Evolutionary conservation across 2,888 invertebrate genomes (phyloP).

Genomic region (Coenonympha glycerion): DNA sequence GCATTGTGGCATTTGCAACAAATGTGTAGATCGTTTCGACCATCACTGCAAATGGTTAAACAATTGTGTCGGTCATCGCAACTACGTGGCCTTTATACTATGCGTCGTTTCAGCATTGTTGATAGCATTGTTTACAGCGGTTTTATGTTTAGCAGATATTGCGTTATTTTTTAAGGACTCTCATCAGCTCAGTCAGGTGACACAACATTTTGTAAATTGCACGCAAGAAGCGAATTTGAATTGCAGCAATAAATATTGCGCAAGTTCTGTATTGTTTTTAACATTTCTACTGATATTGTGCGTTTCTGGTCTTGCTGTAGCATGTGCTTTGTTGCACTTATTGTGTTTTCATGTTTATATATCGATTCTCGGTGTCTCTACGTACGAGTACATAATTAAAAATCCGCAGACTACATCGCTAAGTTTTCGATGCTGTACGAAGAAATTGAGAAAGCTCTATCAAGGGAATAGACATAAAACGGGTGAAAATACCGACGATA

Average conservation of each 20-base stretch:
- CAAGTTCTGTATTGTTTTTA: conserved; percentile 52
- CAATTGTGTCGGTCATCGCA: conserved; percentile 94
- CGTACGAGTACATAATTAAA: conserved; percentile 87
- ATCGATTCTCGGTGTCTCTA: conserved; percentile 87
- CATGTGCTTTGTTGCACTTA: conserved; percentile 86
- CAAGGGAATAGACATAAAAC: conserved; percentile 20
- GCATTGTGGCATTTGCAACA: conserved; percentile 98
- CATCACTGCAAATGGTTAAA: conserved; percentile 99
- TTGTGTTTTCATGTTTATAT: conserved; percentile 93
- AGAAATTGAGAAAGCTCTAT: conserved; percentile 35
- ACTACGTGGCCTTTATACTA: conserved; percentile 89
- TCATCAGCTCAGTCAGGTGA: conserved; percentile 76
- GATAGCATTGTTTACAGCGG: conserved; percentile 81
- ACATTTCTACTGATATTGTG: conserved; percentile 75
- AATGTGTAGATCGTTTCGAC: conserved; percentile 95
- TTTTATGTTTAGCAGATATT: conserved; percentile 82
- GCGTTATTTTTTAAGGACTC: conserved; percentile 78
- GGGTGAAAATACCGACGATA: conserved; percentile 13
- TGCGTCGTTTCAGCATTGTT: conserved; percentile 86
- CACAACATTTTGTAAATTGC: conserved; percentile 60
- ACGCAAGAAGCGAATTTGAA: conserved; percentile 30
- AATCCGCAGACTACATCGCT: conserved; percentile 39
- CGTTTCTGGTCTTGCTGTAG: conserved; percentile 82
- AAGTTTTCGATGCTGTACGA: conserved; percentile 36
- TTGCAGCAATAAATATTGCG: conserved; percentile 40